Evolutionary conservation across 2,797 vertebrate genomes (phyloP).

Genomic region (Chelonia mydas): DNA sequence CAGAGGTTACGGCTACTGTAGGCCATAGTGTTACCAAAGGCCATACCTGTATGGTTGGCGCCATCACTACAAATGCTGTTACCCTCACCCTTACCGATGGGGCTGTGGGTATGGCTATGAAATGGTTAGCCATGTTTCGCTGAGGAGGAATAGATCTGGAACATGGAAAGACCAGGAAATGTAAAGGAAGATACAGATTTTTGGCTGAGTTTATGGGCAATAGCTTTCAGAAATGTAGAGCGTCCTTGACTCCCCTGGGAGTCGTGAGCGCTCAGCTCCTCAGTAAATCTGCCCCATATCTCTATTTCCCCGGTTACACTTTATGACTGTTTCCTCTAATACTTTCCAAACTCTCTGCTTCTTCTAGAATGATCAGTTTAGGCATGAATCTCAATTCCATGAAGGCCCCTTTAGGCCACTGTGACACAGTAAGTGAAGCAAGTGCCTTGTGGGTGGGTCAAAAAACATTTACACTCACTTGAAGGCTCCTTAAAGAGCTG

Average conservation of each 20-base stretch:
- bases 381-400: no score
- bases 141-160: not conserved
- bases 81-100: not conserved
- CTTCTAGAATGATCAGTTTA: no score
- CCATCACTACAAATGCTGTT: not conserved
- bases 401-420: no score
- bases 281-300: not conserved
- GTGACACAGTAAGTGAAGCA: no score
- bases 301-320: not conserved
- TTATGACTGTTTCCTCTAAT: not conserved
- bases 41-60: no score
- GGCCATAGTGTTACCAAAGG: not conserved
- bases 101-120: not conserved
- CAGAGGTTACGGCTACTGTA: not conserved
- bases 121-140: not conserved
- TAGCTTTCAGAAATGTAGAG: not conserved
- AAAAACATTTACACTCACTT: no score
- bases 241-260: not conserved
- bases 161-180: not conserved
- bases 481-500: no score
- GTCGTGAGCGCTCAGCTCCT: not conserved
- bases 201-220: not conserved
- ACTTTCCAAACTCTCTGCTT: not conserved
- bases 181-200: not conserved
- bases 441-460: no score